Evolutionary conservation across 2,113 vertebrate genomes (phyloP).

Genomic region (Climacteris rufus): DNA sequence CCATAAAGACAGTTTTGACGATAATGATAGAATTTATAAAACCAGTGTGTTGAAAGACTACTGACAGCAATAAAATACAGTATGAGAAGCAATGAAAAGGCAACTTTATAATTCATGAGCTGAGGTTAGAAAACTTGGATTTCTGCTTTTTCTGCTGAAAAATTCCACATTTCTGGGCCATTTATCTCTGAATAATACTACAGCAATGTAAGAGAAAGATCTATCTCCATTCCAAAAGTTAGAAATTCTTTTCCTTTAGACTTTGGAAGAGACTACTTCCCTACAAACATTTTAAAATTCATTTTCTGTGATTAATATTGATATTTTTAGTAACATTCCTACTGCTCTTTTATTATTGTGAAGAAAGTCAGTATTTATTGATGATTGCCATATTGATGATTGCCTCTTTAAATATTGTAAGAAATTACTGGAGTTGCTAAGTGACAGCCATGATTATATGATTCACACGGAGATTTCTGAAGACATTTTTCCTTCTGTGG

Average conservation of each 20-base stretch:
- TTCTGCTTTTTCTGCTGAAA: not conserved
- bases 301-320: not conserved
- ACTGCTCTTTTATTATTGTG: not conserved
- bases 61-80: not conserved
- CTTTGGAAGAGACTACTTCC: not conserved
- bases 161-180: not conserved
- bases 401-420: not conserved
- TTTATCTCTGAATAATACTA: not conserved
- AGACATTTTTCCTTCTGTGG: not conserved
- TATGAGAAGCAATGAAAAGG: not conserved
- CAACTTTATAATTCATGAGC: not conserved
- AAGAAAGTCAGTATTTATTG: not conserved
- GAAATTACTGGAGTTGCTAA: not conserved
- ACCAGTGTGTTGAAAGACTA: not conserved
- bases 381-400: not conserved
- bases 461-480: not conserved
- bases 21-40: not conserved
- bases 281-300: not conserved
- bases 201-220: not conserved
- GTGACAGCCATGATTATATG: rapidly evolving
- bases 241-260: not conserved
- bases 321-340: not conserved
- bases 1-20: not conserved
- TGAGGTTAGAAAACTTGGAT: not conserved
- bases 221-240: not conserved